Evolutionary conservation across 2,113 vertebrate species (phyloP).

Genomic region (Pteropus alecto): DNA sequence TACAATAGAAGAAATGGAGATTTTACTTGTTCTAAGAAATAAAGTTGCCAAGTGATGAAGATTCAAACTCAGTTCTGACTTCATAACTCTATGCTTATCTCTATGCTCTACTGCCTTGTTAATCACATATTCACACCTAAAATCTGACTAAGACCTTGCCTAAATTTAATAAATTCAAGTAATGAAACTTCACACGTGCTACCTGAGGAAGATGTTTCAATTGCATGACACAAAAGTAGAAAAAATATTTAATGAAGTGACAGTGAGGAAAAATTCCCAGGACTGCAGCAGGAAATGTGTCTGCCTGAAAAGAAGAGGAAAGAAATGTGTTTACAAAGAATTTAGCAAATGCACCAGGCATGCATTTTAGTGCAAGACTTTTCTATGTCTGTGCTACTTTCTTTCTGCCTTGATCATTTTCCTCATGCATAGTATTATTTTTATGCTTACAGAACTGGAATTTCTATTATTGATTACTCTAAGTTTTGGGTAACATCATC

Average conservation of each 20-base stretch:
- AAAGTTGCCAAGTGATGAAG: not conserved
- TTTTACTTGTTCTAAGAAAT: not conserved
- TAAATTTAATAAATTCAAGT: not conserved
- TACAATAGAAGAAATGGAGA: not conserved
- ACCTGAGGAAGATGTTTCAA: not conserved
- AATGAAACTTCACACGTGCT: not conserved
- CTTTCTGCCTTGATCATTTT: not conserved
- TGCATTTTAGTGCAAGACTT: not conserved
- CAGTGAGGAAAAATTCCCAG: not conserved
- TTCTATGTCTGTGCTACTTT: not conserved
- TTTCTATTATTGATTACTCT: conserved; percentile 23
- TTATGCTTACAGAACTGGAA: not conserved
- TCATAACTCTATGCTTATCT: not conserved
- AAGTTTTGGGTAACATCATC: conserved; percentile 16
- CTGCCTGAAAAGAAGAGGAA: not conserved
- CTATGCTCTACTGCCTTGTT: not conserved
- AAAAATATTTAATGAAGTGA: not conserved
- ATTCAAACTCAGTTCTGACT: not conserved
- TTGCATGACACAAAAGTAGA: fast-evolving
- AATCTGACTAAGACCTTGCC: not conserved
- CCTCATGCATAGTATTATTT: not conserved
- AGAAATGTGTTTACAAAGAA: not conserved
- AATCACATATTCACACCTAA: not conserved
- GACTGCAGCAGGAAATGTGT: not conserved
- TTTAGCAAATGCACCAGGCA: not conserved